A percentile compares a stretch with the other conserved stretches of the same genome.
These are phyloP conservation scores for Oncorhynchus gorbuscha DNA, from an alignment of 2,113 vertebrate species.

Conservation along the genomic window DNA sequence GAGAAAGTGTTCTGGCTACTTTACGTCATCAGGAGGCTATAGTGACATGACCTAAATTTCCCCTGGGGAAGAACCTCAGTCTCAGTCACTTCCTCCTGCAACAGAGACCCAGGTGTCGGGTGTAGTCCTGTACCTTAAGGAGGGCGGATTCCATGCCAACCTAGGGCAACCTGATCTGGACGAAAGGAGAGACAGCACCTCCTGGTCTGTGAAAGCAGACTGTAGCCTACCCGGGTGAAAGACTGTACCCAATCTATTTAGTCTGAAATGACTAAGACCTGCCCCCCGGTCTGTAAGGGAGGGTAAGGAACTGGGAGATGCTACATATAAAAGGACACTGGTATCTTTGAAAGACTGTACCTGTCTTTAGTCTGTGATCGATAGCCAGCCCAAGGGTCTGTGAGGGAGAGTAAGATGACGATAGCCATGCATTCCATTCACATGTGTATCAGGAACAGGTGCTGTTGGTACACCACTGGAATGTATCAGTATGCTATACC, in stretches of 20 bases:
- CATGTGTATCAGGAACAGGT: neutral
- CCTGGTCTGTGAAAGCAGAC: conserved; percentile 2
- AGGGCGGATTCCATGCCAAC: conserved; percentile 25
- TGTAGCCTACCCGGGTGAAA: no score
- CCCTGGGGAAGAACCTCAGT: neutral
- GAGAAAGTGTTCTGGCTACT: conserved; percentile 23
- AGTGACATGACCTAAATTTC: conserved; percentile 31
- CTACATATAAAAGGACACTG: no score
- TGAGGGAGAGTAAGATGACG: neutral
- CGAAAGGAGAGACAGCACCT: conserved; percentile 49
- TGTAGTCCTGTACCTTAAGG: conserved; percentile 36
- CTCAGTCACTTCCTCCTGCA: conserved; percentile 22
- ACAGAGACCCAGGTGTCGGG: conserved; percentile 44
- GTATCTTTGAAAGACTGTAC: no score
- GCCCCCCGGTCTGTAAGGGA: neutral
- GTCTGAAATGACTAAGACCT: conserved; percentile 12
- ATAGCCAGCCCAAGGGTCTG: no score
- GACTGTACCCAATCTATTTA: neutral
- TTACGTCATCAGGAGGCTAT: conserved; percentile 19
- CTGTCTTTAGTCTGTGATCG: no score
- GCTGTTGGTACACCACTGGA: no score
- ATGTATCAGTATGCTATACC: no score
- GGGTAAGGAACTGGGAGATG: no score
- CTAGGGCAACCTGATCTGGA: conserved; percentile 58
- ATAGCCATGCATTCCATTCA: neutral